Evolutionary conservation across 2,888 invertebrate genomes (phyloP).

Genomic region (Eueremaeus valkanovi): DNA sequence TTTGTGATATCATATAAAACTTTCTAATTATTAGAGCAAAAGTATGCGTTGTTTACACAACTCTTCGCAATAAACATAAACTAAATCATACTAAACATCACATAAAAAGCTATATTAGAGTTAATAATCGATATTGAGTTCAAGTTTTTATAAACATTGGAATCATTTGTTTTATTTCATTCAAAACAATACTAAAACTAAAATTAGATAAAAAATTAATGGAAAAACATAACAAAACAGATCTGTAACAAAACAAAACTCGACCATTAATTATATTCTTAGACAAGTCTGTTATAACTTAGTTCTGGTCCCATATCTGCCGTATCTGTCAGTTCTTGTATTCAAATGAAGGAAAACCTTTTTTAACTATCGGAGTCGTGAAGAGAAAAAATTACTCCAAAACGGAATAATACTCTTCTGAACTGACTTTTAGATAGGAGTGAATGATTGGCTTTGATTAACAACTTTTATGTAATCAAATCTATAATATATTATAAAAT

Average conservation of each 20-base stretch:
- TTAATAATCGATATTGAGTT: background rate
- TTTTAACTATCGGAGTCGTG: too few species aligned
- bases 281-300: background rate
- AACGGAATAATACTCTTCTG: too few species aligned
- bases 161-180: too few species aligned
- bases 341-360: too few species aligned
- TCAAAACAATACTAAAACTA: background rate
- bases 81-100: background rate
- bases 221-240: too few species aligned
- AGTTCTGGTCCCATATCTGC: too few species aligned
- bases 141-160: conserved; percentile 2
- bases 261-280: background rate
- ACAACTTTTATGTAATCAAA: too few species aligned
- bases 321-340: too few species aligned
- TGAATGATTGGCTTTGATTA: too few species aligned
- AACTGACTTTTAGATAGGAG: too few species aligned
- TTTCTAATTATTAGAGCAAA: background rate
- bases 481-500: too few species aligned
- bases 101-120: background rate
- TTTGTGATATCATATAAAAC: background rate
- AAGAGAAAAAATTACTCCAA: too few species aligned
- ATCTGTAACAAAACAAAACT: background rate
- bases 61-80: background rate
- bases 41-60: background rate
- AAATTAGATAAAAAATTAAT: background rate